Evolutionary conservation across 2,888 invertebrate genomes (phyloP).

Genomic region (Omphaloscelis lunosa): DNA sequence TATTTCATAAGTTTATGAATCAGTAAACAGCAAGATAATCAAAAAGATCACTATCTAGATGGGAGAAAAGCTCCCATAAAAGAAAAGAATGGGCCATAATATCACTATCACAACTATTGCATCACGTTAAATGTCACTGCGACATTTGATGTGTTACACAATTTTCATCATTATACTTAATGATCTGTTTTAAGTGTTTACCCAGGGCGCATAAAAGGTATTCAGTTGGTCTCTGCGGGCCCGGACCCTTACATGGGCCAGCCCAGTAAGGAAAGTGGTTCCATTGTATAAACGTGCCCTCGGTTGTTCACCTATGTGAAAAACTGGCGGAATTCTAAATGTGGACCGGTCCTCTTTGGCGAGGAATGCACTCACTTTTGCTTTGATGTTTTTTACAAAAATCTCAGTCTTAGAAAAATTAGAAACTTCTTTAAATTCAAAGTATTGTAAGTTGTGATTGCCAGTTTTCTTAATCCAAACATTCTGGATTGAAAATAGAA

Average conservation of each 20-base stretch:
- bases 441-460: neutral
- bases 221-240: slow-evolving; percentile 60
- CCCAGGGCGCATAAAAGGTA: slow-evolving; percentile 65
- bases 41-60: slow-evolving; percentile 19
- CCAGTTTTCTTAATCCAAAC: slow-evolving; percentile 31
- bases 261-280: slow-evolving; percentile 86
- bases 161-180: slow-evolving; percentile 67
- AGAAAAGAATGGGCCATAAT: slow-evolving; percentile 19
- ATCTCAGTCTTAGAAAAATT: slow-evolving; percentile 1
- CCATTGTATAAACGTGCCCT: slow-evolving; percentile 79
- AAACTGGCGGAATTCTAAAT: slow-evolving; percentile 79
- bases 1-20: slow-evolving; percentile 12
- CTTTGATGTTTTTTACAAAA: slow-evolving; percentile 38
- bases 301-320: slow-evolving; percentile 85
- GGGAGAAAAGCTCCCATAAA: slow-evolving; percentile 1
- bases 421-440: slow-evolving; percentile 1
- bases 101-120: slow-evolving; percentile 26
- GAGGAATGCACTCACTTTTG: slow-evolving; percentile 70
- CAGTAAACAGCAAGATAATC: neutral
- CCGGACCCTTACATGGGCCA: slow-evolving; percentile 73
- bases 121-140: slow-evolving; percentile 52
- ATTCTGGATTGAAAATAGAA: slow-evolving; percentile 20
- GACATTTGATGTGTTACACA: slow-evolving; percentile 64
- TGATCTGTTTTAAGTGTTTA: slow-evolving; percentile 65
- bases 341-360: slow-evolving; percentile 64